Evolutionary conservation across 2,797 vertebrate species (phyloP).

Genomic region (Macropus fuliginosus): DNA sequence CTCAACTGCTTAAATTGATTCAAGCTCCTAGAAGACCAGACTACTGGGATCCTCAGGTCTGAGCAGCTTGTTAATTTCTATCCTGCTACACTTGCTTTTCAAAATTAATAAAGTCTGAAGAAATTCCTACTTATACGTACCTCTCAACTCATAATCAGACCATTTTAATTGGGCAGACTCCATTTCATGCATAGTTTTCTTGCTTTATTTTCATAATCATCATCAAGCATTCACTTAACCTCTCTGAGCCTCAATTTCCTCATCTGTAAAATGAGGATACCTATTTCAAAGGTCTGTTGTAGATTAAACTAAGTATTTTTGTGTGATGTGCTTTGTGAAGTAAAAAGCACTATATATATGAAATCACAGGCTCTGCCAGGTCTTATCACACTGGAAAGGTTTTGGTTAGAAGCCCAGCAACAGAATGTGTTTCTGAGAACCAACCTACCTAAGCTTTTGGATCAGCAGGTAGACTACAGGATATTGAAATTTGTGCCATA

Average conservation of each 20-base stretch:
- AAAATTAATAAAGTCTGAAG: constrained; percentile 15
- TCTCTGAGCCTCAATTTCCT: background rate
- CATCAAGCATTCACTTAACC: background rate
- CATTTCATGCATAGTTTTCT: constrained; percentile 42
- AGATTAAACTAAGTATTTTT: background rate
- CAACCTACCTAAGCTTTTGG: background rate
- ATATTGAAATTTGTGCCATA: background rate
- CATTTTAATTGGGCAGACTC: constrained; percentile 40
- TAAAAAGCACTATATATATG: background rate
- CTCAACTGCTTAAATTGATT: constrained; percentile 23
- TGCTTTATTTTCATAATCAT: constrained; percentile 49
- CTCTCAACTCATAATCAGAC: constrained; percentile 32
- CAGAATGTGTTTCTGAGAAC: background rate
- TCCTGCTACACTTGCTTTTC: constrained; percentile 11
- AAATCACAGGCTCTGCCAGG: background rate
- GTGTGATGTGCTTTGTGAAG: background rate
- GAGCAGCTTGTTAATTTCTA: constrained; percentile 40
- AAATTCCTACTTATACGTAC: constrained; percentile 23
- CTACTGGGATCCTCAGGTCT: constrained; percentile 8
- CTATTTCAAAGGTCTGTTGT: background rate
- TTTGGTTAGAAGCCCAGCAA: background rate
- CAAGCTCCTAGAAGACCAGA: constrained; percentile 1
- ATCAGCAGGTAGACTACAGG: background rate
- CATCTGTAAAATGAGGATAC: background rate
- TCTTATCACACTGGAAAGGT: background rate